Evolutionary conservation across 1,140 invertebrate species (phyloP), one percentile per base, ranked within the genome.

Genomic region (Orius insidiosus): DNA sequence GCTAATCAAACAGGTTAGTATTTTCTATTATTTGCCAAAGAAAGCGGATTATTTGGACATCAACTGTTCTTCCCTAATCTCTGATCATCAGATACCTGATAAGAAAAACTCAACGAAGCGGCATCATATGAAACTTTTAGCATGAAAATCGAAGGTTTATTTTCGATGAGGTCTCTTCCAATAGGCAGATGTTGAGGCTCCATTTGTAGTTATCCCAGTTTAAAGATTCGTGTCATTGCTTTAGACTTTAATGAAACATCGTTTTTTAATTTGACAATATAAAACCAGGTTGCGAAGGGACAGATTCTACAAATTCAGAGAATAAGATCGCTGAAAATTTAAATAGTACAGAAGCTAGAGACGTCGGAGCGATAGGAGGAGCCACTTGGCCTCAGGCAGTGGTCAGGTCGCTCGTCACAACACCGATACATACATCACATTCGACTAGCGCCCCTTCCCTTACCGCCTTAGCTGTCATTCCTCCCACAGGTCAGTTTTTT

Each of bases 361-460:
- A 40, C 15, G 16, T 10, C 5, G 16, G 38, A 13, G 16, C 11
- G 11, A 43, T 9, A 8, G 13, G 36, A 11, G 39, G 39, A 8
- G 39, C 39, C 6, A 41, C 41, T 10, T 43, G 41, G 41, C 41
- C 41, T 18, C 41, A 43, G 41, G 41, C 19, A 2, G n/a, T 43
- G 10, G 18, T 43, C 41, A 43, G 18, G n/a, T 31, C 41, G 24
- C 41, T 30, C 2, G 9, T 30, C 10, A n/a, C 41, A 2, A 32
- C 9, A 9, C 41, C 41, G 9, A 43, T 43, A n/a, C 41, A 43
- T n/a, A 10, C 19, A 32, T 24, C 24, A 24, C 24, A 24, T 24
- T n/a, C 41, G 10, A 16, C 41, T n/a, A 43, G 41, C 24, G 24
- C 41, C 8, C 24, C 41, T 43, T 43, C 41, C 24, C 18, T 43